Conservation (phyloP, 2,797 vertebrate genomes). For the Sebastes nivosus region DNA sequence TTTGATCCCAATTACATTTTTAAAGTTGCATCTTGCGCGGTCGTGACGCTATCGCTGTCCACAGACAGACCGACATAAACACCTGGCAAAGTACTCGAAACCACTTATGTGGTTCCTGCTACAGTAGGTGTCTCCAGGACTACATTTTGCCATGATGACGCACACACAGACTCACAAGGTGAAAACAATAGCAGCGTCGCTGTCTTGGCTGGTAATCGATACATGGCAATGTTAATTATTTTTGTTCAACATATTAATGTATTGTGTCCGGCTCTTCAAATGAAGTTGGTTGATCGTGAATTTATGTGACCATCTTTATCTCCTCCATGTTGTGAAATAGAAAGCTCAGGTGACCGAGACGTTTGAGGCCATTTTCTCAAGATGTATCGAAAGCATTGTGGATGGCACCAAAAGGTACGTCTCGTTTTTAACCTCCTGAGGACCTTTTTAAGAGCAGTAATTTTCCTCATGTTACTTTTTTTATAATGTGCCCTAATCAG, state of each 20-base stretch:
- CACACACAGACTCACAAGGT: too few species aligned
- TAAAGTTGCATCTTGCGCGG: too few species aligned
- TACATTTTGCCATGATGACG: too few species aligned
- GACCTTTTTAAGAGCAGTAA: background rate
- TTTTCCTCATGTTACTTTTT: background rate
- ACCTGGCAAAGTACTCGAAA: too few species aligned
- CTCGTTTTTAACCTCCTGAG: background rate
- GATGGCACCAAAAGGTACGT: constrained; percentile 89
- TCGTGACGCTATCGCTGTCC: too few species aligned
- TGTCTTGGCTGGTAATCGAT: background rate
- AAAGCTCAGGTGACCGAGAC: constrained; percentile 86
- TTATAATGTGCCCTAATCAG: background rate
- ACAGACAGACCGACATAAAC: too few species aligned
- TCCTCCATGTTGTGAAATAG: constrained; percentile 50
- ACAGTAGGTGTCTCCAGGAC: too few species aligned
- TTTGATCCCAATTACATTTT: too few species aligned
- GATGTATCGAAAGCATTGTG: constrained; percentile 87
- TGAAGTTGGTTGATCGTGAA: background rate
- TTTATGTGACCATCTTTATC: background rate
- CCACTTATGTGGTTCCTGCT: too few species aligned
- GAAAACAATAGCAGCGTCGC: too few species aligned
- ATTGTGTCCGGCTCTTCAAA: background rate
- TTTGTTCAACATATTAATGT: background rate
- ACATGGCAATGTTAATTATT: background rate
- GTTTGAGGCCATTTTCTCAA: constrained; percentile 86